Conservation (phyloP, 2,113 vertebrate genomes). For the Desmodus rotundus region DNA sequence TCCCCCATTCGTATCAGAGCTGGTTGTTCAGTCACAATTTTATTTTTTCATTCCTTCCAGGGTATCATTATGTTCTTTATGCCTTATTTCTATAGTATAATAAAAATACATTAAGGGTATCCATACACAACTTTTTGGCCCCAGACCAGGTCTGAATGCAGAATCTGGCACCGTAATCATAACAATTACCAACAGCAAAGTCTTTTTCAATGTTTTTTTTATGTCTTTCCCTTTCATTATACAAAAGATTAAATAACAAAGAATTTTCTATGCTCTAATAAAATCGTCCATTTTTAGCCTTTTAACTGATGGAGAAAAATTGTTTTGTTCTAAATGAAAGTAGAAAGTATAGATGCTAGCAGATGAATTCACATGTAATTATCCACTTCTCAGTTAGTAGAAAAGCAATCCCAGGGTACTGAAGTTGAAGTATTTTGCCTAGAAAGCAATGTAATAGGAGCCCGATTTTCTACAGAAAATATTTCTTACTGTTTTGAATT, state of each 20-base stretch:
- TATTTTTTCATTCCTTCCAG: not conserved
- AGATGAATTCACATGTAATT: constrained; percentile 32
- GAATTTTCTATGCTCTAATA: constrained; percentile 41
- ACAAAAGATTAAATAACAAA: constrained; percentile 49
- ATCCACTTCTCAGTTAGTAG: not conserved
- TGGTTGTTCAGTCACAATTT: constrained; percentile 1
- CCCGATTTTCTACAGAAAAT: constrained; percentile 47
- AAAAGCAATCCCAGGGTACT: constrained; percentile 2
- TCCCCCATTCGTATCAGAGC: not conserved
- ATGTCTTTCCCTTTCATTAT: constrained; percentile 35
- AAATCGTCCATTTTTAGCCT: constrained; percentile 36
- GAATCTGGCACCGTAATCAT: constrained; percentile 34
- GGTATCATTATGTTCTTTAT: not conserved
- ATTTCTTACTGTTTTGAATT: not conserved
- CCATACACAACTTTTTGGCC: constrained; percentile 31
- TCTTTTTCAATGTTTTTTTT: constrained; percentile 53
- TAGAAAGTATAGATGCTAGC: constrained; percentile 22
- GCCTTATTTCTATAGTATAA: constrained; percentile 38
- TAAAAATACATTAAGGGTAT: constrained; percentile 31
- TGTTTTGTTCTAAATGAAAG: constrained; percentile 50
- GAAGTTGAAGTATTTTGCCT: constrained; percentile 39
- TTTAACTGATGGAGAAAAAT: constrained; percentile 43
- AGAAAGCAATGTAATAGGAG: constrained; percentile 41
- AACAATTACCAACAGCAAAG: constrained; percentile 43
- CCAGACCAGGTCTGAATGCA: constrained; percentile 17